phyloP scores from a whole-genome alignment of 2,797 vertebrate genomes.

The Synaphobranchus kaupii region DNA sequence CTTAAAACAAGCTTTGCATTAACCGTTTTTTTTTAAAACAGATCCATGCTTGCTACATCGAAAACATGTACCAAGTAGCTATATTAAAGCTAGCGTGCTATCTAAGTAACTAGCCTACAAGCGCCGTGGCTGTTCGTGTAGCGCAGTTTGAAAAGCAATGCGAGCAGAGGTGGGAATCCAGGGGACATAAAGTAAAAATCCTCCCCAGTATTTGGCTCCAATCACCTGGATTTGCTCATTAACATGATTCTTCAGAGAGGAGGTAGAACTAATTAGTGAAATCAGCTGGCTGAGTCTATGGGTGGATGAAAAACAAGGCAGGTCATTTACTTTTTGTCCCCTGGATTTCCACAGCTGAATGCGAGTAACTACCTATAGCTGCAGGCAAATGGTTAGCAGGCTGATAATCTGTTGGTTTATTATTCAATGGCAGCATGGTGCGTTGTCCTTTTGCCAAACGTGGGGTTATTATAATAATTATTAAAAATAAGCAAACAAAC shows the following conservation, averaged over 20 bases:
- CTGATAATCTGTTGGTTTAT: neutral
- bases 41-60: neutral
- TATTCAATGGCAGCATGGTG: neutral
- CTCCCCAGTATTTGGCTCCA: no score
- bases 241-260: no score
- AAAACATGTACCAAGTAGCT: neutral
- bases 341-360: no score
- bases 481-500: neutral
- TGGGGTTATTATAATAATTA: no score
- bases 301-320: no score
- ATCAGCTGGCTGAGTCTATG: no score
- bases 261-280: no score
- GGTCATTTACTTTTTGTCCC: no score
- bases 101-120: neutral
- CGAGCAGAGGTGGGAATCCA: no score
- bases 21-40: neutral
- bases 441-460: neutral
- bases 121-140: neutral
- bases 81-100: neutral
- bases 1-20: neutral
- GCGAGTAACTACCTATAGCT: neutral
- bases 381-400: neutral
- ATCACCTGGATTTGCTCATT: no score
- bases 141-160: neutral
- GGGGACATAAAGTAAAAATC: no score